A percentile compares a stretch with the other conserved stretches of the same genome.
These are phyloP conservation scores for Pristionchus maxplancki DNA, from an alignment of 2,888 invertebrate genomes.

Conservation along the genomic window DNA sequence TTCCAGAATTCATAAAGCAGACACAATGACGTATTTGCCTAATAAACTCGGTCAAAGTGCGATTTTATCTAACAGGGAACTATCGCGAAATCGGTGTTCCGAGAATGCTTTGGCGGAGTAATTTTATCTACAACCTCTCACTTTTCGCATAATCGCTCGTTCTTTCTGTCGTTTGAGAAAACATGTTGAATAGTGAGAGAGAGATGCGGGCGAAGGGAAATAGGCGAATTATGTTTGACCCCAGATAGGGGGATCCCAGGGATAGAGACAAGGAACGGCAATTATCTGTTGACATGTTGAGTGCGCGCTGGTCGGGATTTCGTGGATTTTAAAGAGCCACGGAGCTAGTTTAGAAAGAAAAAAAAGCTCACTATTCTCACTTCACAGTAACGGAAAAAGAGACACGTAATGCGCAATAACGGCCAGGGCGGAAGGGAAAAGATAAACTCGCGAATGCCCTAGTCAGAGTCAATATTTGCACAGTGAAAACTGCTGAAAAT, in stretches of 20 bases:
- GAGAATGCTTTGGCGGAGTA: background rate
- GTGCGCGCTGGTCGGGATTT: background rate
- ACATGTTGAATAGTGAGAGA: background rate
- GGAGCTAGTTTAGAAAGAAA: background rate
- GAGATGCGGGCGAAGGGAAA: background rate
- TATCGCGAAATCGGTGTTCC: background rate
- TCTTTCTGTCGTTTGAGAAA: no score
- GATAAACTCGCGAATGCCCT: background rate
- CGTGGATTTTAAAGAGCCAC: background rate
- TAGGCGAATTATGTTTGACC: background rate
- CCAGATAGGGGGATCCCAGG: background rate
- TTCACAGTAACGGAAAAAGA: no score
- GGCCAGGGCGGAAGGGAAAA: background rate
- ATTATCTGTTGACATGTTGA: background rate
- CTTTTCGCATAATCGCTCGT: no score
- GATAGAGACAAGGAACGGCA: background rate
- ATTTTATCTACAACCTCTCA: no score
- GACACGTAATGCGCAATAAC: background rate
- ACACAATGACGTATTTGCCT: no score
- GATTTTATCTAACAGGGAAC: background rate
- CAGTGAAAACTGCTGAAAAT: background rate
- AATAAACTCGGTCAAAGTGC: no score
- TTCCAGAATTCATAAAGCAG: no score
- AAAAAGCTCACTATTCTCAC: no score
- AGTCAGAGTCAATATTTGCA: conserved; percentile 8